A percentile compares a stretch with the other conserved stretches of the same genome.
These are phyloP conservation scores for Ephydatia muelleri DNA, from an alignment of 37 sponge, comb jelly and placozoan species.

Conservation along the genomic window DNA sequence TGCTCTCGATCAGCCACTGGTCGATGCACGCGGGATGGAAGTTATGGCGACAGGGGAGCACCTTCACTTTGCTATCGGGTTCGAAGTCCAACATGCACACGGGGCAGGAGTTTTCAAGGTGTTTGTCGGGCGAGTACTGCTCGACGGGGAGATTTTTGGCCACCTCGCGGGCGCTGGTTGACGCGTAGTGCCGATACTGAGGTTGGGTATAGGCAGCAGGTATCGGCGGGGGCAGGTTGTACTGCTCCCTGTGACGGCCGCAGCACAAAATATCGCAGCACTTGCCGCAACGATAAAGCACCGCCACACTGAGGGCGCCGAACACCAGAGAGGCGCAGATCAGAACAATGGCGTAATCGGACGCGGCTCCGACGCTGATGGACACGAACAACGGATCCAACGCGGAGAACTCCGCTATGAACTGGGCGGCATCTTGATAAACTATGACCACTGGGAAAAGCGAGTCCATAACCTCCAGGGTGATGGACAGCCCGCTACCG, in stretches of 20 bases:
- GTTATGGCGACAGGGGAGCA: slow-evolving; percentile 59
- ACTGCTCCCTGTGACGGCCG: not conserved
- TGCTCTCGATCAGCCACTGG: slow-evolving; percentile 49
- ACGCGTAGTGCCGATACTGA: not conserved
- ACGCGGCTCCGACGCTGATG: not conserved
- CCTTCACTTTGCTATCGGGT: slow-evolving; percentile 7
- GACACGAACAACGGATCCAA: not conserved
- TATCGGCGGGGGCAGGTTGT: not conserved
- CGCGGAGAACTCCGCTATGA: no score
- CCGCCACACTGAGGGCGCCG: not conserved
- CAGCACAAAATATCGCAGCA: not conserved
- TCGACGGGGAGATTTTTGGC: not conserved
- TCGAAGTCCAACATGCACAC: slow-evolving; percentile 70
- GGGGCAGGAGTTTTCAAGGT: slow-evolving; percentile 16
- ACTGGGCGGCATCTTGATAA: not conserved
- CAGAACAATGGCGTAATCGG: not conserved
- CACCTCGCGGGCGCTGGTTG: not conserved
- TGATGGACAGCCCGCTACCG: not conserved
- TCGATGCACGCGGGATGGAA: slow-evolving; percentile 67
- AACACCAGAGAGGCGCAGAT: not conserved
- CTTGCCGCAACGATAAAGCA: not conserved
- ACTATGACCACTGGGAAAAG: not conserved
- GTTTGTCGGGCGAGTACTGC: not conserved
- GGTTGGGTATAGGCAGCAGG: no score
- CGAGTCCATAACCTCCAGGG: not conserved